Evolutionary conservation across 2,113 vertebrate genomes (phyloP).

Genomic region (Protobothrops flavoviridis): DNA sequence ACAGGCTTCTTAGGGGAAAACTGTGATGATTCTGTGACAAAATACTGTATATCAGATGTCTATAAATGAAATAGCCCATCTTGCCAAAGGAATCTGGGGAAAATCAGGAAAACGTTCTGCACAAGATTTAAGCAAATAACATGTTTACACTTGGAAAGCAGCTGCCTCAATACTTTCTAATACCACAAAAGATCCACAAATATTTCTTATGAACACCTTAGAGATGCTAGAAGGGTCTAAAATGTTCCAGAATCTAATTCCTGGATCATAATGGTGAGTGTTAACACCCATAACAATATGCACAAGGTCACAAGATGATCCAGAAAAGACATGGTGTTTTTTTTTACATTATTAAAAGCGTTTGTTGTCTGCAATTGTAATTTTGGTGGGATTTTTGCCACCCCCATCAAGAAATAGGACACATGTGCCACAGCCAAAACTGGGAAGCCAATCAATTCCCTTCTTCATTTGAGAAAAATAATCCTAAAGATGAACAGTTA

Average conservation of each 20-base stretch:
- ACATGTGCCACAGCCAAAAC: neutral
- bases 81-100: slow-evolving; percentile 28
- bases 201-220: neutral
- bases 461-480: neutral
- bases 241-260: neutral
- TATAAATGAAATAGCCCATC: slow-evolving; percentile 32
- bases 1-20: neutral
- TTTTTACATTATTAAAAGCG: neutral
- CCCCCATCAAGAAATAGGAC: neutral
- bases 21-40: slow-evolving; percentile 10
- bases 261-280: neutral
- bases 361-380: neutral
- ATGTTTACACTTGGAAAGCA: slow-evolving; percentile 36
- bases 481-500: slow-evolving; percentile 34
- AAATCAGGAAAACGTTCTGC: slow-evolving; percentile 23
- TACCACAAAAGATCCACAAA: slow-evolving; percentile 17
- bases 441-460: slow-evolving; percentile 10
- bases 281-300: neutral
- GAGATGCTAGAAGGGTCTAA: neutral
- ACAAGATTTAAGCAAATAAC: slow-evolving; percentile 12
- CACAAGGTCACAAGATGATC: neutral
- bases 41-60: neutral
- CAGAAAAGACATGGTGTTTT: neutral
- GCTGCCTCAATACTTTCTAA: slow-evolving; percentile 26
- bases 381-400: neutral